A percentile compares a stretch with the other conserved stretches of the same genome.
Conservation (phyloP, 2,888 invertebrate genomes). For the Pterobdella sp. region DNA sequence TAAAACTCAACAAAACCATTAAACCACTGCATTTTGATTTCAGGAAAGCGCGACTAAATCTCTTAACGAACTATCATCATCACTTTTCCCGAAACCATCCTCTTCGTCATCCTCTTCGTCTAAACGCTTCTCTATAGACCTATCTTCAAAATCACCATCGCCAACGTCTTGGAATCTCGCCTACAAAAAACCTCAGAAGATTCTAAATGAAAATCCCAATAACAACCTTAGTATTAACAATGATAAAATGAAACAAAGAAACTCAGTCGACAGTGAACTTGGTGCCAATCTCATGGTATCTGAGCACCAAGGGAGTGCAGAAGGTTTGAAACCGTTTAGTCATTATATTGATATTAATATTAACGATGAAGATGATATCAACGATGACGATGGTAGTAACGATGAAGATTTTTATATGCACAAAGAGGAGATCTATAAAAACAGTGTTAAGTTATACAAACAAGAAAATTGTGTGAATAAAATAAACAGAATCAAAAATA, state of each 20-base stretch:
- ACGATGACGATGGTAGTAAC: background rate
- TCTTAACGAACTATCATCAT: background rate
- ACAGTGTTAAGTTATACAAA: too few species aligned
- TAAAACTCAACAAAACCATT: too few species aligned
- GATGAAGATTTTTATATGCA: background rate
- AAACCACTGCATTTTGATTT: too few species aligned
- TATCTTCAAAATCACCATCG: background rate
- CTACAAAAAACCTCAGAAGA: background rate
- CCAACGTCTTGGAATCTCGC: background rate
- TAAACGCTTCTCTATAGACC: background rate
- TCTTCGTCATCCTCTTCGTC: conserved; percentile 5
- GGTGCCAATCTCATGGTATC: too few species aligned
- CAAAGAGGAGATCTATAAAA: too few species aligned
- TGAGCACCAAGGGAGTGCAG: too few species aligned
- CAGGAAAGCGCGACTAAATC: too few species aligned
- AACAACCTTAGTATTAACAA: background rate
- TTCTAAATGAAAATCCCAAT: background rate
- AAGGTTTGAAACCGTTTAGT: too few species aligned
- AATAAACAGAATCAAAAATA: too few species aligned
- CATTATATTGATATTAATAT: background rate
- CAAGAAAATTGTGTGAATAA: too few species aligned
- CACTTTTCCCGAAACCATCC: background rate
- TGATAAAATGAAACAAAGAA: background rate
- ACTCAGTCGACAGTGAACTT: background rate
- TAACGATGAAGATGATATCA: background rate